phyloP scores from a whole-genome alignment of 2,888 invertebrate species.

The Elysia crispata region DNA sequence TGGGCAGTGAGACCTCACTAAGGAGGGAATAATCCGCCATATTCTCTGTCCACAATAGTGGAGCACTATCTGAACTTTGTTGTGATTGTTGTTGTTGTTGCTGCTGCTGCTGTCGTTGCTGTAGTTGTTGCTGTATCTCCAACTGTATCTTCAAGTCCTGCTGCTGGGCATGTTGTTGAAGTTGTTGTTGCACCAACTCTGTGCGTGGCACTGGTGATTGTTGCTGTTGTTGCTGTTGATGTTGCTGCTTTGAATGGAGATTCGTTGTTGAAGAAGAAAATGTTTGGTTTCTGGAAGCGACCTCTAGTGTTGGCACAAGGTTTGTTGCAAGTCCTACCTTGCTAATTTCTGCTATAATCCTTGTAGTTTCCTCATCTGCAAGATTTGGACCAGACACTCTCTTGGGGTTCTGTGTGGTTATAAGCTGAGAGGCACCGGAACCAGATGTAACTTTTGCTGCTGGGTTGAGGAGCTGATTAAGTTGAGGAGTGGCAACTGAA shows the following conservation, averaged over 20 bases:
- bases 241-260: not conserved
- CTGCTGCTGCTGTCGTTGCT: slow-evolving; percentile 18
- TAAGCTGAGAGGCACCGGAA: not conserved
- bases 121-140: slow-evolving; percentile 38
- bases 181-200: slow-evolving; percentile 6
- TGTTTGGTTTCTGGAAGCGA: not conserved
- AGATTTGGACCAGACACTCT: not conserved
- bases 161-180: not conserved
- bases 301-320: no score
- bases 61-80: slow-evolving; percentile 9
- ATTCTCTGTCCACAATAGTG: slow-evolving; percentile 39
- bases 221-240: slow-evolving; percentile 48
- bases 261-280: not conserved
- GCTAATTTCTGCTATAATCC: no score
- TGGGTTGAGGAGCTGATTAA: slow-evolving; percentile 26
- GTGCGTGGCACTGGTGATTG: not conserved
- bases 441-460: not conserved
- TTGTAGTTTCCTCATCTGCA: slow-evolving; percentile 16
- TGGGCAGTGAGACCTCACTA: slow-evolving; percentile 21
- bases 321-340: not conserved
- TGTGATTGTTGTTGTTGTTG: slow-evolving; percentile 15
- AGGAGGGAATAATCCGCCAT: slow-evolving; percentile 25
- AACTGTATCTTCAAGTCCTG: slow-evolving; percentile 2
- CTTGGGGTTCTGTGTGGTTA: not conserved
- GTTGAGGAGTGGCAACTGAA: slow-evolving; percentile 19